Conservation (phyloP, 2,113 vertebrate genomes). For the Lonchura striata region DNA sequence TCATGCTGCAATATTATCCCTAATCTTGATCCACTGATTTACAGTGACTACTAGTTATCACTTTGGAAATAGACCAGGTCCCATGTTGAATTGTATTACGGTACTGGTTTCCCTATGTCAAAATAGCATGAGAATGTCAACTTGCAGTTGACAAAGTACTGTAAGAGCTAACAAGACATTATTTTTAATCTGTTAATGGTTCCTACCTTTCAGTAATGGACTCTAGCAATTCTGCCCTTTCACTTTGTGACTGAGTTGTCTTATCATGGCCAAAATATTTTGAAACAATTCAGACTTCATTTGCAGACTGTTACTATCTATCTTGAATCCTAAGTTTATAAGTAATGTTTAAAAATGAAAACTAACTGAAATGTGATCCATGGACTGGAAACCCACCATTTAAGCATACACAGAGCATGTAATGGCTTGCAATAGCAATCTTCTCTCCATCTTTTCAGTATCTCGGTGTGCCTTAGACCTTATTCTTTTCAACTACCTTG, state of each 20-base stretch:
- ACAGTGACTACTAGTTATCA: background rate
- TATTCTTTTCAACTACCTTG: background rate
- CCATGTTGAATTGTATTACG: background rate
- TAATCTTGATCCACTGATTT: background rate
- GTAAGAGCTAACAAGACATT: background rate
- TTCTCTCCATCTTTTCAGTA: background rate
- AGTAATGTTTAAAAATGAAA: background rate
- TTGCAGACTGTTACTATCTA: background rate
- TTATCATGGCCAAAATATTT: background rate
- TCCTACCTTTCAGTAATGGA: background rate
- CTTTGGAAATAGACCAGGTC: slow-evolving; percentile 4
- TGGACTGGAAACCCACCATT: background rate
- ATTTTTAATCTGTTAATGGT: background rate
- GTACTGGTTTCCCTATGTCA: background rate
- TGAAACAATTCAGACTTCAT: background rate
- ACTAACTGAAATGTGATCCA: background rate
- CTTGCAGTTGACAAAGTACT: background rate
- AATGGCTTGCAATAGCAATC: background rate
- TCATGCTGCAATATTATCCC: background rate
- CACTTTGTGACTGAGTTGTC: background rate
- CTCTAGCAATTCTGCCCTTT: background rate
- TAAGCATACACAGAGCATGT: background rate
- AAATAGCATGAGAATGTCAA: background rate
- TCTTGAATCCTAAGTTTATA: background rate
- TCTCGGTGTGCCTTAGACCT: background rate